A percentile compares a stretch with the other conserved stretches of the same genome.
These are phyloP conservation scores for Silurus lanzhouensis DNA, from an alignment of 2,797 vertebrate genomes.

Conservation along the genomic window DNA sequence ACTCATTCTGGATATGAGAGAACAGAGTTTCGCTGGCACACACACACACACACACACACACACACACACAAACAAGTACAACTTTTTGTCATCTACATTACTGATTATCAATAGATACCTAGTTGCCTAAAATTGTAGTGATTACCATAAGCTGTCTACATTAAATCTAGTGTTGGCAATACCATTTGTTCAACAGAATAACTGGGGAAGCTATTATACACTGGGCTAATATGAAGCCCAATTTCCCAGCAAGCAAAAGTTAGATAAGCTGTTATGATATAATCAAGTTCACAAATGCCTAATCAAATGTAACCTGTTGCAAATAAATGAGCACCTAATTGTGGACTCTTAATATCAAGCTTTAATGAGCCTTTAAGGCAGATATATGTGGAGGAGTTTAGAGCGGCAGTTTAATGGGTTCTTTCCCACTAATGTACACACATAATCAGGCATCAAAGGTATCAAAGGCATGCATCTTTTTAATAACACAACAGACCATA, in stretches of 20 bases:
- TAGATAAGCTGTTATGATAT: neutral
- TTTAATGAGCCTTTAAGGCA: neutral
- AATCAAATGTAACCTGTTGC: neutral
- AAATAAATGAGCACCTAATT: neutral
- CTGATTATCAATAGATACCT: neutral
- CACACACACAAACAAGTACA: neutral
- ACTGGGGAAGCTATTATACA: neutral
- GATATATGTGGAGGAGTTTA: neutral
- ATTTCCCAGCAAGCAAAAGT: neutral
- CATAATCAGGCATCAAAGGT: neutral
- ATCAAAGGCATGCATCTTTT: neutral
- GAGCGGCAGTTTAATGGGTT: neutral
- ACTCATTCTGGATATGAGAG: constrained; percentile 8
- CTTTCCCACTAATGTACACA: neutral
- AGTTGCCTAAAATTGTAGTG: neutral
- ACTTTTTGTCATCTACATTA: neutral
- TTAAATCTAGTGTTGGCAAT: neutral
- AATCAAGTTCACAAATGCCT: neutral
- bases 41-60: constrained; percentile 8
- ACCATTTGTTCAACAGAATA: too few relatives aligned
- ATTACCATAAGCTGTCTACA: neutral
- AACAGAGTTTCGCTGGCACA: constrained; percentile 26
- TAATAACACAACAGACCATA: neutral
- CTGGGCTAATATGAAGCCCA: neutral
- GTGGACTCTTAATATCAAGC: neutral